Evolutionary conservation across 2,888 invertebrate genomes (phyloP).

Genomic region (Machimus atricapillus): DNA sequence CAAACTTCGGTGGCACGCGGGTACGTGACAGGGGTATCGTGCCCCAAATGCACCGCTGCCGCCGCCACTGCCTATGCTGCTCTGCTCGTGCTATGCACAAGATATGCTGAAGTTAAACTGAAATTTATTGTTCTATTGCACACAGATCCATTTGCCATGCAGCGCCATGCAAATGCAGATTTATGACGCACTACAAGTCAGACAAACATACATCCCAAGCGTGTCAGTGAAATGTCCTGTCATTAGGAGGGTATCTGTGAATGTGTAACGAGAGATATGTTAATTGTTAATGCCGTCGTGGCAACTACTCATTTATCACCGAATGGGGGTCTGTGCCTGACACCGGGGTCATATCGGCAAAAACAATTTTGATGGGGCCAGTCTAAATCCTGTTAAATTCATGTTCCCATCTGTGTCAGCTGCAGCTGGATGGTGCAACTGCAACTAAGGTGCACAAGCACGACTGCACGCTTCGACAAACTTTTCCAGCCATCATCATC

Average conservation of each 20-base stretch:
- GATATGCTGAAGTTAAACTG: constrained; percentile 32
- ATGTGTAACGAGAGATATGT: constrained; percentile 37
- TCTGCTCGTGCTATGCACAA: constrained; percentile 11
- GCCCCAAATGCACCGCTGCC: not conserved
- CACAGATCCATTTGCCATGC: constrained; percentile 23
- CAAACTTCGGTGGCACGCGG: not conserved
- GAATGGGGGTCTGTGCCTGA: constrained; percentile 15
- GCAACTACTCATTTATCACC: constrained; percentile 35
- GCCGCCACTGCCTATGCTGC: not conserved
- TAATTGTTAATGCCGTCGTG: constrained; percentile 36
- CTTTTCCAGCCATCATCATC: not conserved
- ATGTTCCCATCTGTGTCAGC: constrained; percentile 19
- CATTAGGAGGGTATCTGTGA: constrained; percentile 35
- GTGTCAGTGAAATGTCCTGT: constrained; percentile 38
- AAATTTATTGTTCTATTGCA: constrained; percentile 38
- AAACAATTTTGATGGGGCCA: constrained; percentile 15
- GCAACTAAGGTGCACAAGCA: not conserved
- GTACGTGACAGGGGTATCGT: not conserved
- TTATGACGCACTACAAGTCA: constrained; percentile 39
- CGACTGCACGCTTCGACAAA: not conserved
- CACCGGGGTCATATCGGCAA: constrained; percentile 23
- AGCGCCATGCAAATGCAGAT: constrained; percentile 35
- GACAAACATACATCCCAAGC: constrained; percentile 32
- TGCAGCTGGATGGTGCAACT: not conserved
- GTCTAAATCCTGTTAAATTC: constrained; percentile 16